phyloP scores from a whole-genome alignment of 2,113 vertebrate genomes.

The Spea bombifrons region DNA sequence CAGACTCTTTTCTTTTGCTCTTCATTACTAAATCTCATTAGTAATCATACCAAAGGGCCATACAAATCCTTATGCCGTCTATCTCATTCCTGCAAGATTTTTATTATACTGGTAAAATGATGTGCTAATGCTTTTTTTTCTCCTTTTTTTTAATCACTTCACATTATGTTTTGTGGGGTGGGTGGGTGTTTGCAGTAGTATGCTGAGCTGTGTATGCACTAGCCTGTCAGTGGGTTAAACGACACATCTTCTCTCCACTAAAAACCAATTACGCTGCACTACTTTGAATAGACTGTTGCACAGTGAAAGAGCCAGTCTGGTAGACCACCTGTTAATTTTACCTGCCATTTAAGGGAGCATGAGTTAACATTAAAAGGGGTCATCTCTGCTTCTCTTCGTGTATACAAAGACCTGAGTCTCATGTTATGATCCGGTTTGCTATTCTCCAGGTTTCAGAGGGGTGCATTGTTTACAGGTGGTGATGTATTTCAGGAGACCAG shows the following conservation, averaged over 20 bases:
- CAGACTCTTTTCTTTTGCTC: too few species aligned
- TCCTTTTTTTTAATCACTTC: too few species aligned
- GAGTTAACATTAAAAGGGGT: background rate
- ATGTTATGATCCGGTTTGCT: background rate
- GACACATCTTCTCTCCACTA: background rate
- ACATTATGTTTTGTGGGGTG: too few species aligned
- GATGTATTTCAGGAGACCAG: background rate
- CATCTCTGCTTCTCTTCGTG: background rate
- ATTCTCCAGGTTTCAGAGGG: background rate
- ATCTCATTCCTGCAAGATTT: too few species aligned
- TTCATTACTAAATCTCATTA: too few species aligned
- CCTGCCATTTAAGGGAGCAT: background rate
- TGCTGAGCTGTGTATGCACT: too few species aligned
- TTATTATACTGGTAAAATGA: too few species aligned
- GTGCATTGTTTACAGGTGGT: background rate
- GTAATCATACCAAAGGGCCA: too few species aligned
- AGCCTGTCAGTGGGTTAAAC: too few species aligned
- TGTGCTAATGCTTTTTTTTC: too few species aligned
- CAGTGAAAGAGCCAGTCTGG: background rate
- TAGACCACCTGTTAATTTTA: background rate
- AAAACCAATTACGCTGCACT: background rate
- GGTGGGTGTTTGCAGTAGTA: too few species aligned
- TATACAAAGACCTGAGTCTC: background rate
- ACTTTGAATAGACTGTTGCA: background rate
- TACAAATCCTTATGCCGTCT: too few species aligned